Evolutionary conservation across 2,113 vertebrate species (phyloP), one percentile per base, ranked within the genome.

Genomic region (Pyrgilauda ruficollis): DNA sequence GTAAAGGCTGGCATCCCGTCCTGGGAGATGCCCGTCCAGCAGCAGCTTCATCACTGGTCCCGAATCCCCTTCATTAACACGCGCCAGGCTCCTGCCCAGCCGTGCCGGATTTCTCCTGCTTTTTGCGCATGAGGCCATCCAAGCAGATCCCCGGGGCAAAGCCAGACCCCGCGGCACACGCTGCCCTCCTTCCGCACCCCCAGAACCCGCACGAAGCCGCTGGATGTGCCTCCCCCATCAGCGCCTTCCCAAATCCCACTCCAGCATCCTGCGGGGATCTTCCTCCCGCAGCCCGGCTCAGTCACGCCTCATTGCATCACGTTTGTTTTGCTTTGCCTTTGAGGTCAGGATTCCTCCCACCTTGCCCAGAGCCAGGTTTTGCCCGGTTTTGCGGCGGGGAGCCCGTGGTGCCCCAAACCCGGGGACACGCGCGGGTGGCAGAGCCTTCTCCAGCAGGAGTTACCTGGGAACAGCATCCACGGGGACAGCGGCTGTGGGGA

Each of bases 1-100:
- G 39, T 2, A 1, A 61, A 46, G 28, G 20, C 27, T 2, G 46
- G 59, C 37, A 56, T 22, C 78, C 30, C 8, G 0, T 1, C 5
- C 4, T 7, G 63, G 76, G 39, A 47, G 27, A 2, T 3, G 58
- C 56, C 2, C 3, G 0, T 10, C 20, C 35, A 10, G 76, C 75
- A 44, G 72, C 72, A 62, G 35, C 67, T 55, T 8, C 11, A 0
- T 3, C 50, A 0, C 61, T 49, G 4, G 14, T 11, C 80, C 73
- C 26, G 0, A 5, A 15, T 18, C 12, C 55, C 63, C 41, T 20
- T 0, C 0, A 9, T 12, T 5, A 55, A 50, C 3, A 0, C 2
- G 7, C 35, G 3, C 5, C 77, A 2, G 7, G 0, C n/a, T 3
- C 44, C 77, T 28, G 55, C 81, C 0, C 22, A 69, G 26, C 8